Evolutionary conservation across 2,888 invertebrate genomes (phyloP).

Genomic region (Elysia crispata): DNA sequence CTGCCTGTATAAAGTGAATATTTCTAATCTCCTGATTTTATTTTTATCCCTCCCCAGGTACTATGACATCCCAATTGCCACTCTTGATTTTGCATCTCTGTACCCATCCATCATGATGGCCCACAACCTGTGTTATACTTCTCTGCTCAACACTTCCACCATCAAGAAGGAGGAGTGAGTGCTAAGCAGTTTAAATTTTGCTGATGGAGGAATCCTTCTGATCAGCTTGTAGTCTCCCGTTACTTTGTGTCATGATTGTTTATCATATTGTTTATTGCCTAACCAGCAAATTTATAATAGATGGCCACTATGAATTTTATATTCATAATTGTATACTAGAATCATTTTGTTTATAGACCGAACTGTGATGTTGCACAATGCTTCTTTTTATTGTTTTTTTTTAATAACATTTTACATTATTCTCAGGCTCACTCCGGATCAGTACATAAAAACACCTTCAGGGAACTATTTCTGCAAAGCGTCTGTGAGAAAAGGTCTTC

Average conservation of each 20-base stretch:
- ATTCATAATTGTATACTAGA: no score
- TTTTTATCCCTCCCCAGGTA: conserved; percentile 83
- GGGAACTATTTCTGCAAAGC: conserved; percentile 94
- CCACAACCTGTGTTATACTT: conserved; percentile 99
- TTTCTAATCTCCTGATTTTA: no score
- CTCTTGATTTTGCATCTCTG: conserved; percentile 98
- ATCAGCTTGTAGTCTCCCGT: no score
- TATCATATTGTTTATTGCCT: no score
- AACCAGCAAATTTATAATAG: no score
- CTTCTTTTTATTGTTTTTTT: no score
- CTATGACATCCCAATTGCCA: conserved; percentile 98
- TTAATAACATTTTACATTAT: background rate
- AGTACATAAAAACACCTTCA: conserved; percentile 92
- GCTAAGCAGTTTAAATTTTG: no score
- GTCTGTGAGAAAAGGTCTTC: conserved; percentile 89
- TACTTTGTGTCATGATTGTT: no score
- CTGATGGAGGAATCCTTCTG: no score
- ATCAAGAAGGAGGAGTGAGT: conserved; percentile 71
- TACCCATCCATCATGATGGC: conserved; percentile 99
- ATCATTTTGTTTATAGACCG: background rate
- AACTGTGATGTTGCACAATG: background rate
- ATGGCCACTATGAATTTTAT: no score
- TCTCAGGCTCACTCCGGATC: conserved; percentile 79
- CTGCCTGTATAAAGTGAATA: no score
- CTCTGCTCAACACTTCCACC: conserved; percentile 82